Conservation (phyloP, 2,797 vertebrate genomes). For the Acipenser oxyrinchus region DNA sequence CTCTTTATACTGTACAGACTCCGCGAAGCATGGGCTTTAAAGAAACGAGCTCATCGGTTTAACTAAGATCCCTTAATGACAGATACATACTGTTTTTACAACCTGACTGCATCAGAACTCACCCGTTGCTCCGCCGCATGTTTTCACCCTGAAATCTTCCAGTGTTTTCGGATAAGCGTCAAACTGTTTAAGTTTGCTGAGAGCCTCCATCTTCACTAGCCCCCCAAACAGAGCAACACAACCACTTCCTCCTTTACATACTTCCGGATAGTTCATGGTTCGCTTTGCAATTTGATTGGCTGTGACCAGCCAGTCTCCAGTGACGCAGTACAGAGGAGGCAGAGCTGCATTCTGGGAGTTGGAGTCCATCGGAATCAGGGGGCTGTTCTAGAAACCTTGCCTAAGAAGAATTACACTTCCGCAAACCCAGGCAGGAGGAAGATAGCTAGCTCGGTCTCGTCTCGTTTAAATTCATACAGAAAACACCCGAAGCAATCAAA, state of each 20-base stretch:
- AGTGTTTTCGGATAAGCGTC: constrained; percentile 95
- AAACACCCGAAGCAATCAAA: too few relatives aligned
- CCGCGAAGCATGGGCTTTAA: too few relatives aligned
- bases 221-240: constrained; percentile 26
- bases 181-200: constrained; percentile 82
- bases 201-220: constrained; percentile 68
- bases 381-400: too few relatives aligned
- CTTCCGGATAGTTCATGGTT: constrained; percentile 46
- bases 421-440: too few relatives aligned
- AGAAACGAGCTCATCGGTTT: too few relatives aligned
- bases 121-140: constrained; percentile 89
- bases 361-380: background rate
- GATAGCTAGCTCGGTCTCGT: too few relatives aligned
- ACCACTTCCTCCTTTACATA: constrained; percentile 13
- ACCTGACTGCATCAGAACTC: constrained; percentile 24
- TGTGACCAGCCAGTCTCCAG: background rate
- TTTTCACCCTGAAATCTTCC: constrained; percentile 93
- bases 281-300: background rate
- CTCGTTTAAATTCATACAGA: too few relatives aligned
- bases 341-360: background rate
- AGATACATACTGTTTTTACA: background rate
- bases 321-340: background rate
- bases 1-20: background rate
- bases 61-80: too few relatives aligned
- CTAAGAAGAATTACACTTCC: too few relatives aligned